Conservation (phyloP, 1,140 invertebrate species). For the Pogonognathellus flavescens region DNA sequence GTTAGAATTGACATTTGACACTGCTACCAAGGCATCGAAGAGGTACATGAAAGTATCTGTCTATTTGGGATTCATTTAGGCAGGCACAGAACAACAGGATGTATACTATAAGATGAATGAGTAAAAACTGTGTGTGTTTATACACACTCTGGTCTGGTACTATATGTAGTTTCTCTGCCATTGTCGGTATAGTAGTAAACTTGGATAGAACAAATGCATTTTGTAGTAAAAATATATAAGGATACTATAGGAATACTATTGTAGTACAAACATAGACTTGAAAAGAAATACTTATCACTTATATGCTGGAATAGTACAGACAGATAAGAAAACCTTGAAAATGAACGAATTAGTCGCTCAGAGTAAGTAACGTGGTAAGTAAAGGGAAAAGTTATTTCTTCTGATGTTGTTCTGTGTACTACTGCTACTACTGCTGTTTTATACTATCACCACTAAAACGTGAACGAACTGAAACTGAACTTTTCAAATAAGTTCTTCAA, state of each 20-base stretch:
- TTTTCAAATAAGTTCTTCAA: background rate
- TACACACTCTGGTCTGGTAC: no score
- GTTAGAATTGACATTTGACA: no score
- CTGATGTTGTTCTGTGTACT: background rate
- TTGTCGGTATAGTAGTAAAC: no score
- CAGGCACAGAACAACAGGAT: no score
- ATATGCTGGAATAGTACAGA: background rate
- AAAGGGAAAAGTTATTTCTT: constrained; percentile 2
- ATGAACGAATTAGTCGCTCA: constrained; percentile 25
- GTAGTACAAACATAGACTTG: no score
- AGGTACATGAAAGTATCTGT: no score
- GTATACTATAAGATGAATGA: background rate
- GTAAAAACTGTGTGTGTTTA: no score
- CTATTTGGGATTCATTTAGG: no score
- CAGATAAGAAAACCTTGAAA: constrained; percentile 29
- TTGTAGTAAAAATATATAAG: background rate
- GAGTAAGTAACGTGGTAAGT: background rate
- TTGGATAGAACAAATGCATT: background rate
- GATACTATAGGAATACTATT: no score
- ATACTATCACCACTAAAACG: background rate
- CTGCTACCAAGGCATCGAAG: no score
- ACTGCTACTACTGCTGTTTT: background rate
- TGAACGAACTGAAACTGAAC: background rate
- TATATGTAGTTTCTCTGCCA: no score
- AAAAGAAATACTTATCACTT: no score